phyloP scores from a whole-genome alignment of 2,797 vertebrate species.

The Dallia pectoralis region DNA sequence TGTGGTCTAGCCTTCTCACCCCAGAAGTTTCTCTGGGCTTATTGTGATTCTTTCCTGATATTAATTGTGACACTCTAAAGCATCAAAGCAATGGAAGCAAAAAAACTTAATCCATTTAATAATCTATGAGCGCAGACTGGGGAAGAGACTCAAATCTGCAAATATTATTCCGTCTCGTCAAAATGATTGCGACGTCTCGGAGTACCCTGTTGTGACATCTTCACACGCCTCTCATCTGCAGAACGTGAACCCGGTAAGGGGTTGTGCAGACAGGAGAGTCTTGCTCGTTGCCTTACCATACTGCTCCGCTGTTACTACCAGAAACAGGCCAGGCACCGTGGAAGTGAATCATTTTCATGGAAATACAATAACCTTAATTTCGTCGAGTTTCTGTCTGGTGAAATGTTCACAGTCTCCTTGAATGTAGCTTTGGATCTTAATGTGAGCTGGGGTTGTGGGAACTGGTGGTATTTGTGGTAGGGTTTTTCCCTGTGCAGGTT shows the following conservation, averaged over 20 bases:
- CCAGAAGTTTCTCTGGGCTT: constrained; percentile 5
- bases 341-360: neutral
- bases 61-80: neutral
- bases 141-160: neutral
- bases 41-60: constrained; percentile 18
- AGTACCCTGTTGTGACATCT: constrained; percentile 24
- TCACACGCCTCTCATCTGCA: constrained; percentile 23
- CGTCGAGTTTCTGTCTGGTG: neutral
- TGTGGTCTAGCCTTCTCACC: neutral
- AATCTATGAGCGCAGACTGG: neutral
- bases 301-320: neutral
- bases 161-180: constrained; percentile 20
- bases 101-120: constrained; percentile 6
- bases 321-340: neutral
- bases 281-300: neutral
- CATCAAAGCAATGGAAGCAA: neutral
- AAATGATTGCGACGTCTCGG: constrained; percentile 12
- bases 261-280: constrained; percentile 8
- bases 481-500: constrained; percentile 36
- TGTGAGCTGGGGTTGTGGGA: neutral
- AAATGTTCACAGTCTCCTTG: constrained; percentile 6
- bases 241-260: constrained; percentile 13
- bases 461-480: constrained; percentile 18
- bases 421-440: constrained; percentile 2
- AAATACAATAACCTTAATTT: neutral